Evolutionary conservation across 2,113 vertebrate species (phyloP).

Genomic region (Hemibates koningsi): DNA sequence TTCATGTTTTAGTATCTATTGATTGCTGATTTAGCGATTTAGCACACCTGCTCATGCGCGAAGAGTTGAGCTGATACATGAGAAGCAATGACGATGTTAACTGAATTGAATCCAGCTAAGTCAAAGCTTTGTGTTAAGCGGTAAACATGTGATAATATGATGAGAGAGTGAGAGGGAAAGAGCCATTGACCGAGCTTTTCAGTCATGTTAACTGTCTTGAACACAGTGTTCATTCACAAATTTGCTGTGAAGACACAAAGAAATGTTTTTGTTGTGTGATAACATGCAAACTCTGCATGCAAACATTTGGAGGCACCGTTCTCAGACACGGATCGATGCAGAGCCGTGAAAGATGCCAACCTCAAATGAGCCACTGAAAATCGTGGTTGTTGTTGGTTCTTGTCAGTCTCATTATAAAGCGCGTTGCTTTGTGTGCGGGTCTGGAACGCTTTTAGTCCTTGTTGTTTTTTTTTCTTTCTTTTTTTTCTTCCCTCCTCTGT

Average conservation of each 20-base stretch:
- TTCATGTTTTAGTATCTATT: not conserved
- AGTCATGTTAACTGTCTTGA: not conserved
- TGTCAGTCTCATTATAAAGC: not conserved
- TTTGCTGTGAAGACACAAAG: not conserved
- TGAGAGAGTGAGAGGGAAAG: not conserved
- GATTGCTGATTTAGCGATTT: not conserved
- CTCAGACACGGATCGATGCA: not conserved
- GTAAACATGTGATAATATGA: not conserved
- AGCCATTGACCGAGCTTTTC: not conserved
- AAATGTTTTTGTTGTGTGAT: not conserved
- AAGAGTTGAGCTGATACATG: not conserved
- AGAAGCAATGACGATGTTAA: not conserved
- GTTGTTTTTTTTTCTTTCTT: accelerated
- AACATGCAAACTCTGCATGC: not conserved
- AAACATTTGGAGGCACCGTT: not conserved
- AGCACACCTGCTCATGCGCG: not conserved
- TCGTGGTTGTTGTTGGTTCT: not conserved
- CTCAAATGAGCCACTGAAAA: not conserved
- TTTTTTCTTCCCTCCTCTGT: not conserved
- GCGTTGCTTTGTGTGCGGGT: not conserved
- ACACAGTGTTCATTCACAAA: not conserved
- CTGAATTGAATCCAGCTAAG: not conserved
- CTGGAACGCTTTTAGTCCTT: not conserved
- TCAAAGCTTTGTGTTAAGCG: not conserved
- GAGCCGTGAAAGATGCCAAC: not conserved